Evolutionary conservation across 2,797 vertebrate genomes (phyloP).

Genomic region (Lutjanus campechanus): DNA sequence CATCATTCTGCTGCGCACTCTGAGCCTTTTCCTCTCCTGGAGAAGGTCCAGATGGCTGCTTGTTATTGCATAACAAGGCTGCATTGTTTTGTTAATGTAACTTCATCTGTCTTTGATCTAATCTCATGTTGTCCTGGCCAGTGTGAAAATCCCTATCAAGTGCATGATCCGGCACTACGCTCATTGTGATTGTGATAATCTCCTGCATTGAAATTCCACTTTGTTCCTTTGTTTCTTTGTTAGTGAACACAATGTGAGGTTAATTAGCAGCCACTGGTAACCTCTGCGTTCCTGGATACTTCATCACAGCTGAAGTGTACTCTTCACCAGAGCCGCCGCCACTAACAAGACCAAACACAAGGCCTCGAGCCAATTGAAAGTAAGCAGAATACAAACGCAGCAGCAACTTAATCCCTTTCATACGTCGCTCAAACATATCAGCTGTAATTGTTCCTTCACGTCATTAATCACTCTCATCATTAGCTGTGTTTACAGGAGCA

Average conservation of each 20-base stretch:
- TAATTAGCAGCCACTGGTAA: conserved; percentile 90
- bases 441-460: conserved; percentile 72
- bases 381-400: conserved; percentile 78
- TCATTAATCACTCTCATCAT: conserved; percentile 69
- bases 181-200: conserved; percentile 90
- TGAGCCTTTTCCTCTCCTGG: conserved; percentile 43
- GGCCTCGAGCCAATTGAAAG: conserved; percentile 77
- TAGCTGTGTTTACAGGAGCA: neutral
- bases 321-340: conserved; percentile 78
- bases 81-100: conserved; percentile 87
- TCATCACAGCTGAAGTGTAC: conserved; percentile 88
- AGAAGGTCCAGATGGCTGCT: conserved; percentile 83
- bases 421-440: conserved; percentile 55
- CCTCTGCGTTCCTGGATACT: conserved; percentile 85
- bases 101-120: conserved; percentile 89
- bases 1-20: conserved; percentile 39
- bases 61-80: conserved; percentile 86
- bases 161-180: conserved; percentile 85
- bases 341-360: conserved; percentile 80
- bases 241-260: conserved; percentile 86
- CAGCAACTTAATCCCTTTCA: conserved; percentile 78
- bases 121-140: conserved; percentile 87
- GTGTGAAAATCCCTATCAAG: conserved; percentile 89
- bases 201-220: conserved; percentile 89
- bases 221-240: conserved; percentile 92